A percentile compares a stretch with the other conserved stretches of the same genome.
These are phyloP conservation scores for Hyperopisus bebe DNA, from an alignment of 2,113 vertebrate species.

Conservation along the genomic window DNA sequence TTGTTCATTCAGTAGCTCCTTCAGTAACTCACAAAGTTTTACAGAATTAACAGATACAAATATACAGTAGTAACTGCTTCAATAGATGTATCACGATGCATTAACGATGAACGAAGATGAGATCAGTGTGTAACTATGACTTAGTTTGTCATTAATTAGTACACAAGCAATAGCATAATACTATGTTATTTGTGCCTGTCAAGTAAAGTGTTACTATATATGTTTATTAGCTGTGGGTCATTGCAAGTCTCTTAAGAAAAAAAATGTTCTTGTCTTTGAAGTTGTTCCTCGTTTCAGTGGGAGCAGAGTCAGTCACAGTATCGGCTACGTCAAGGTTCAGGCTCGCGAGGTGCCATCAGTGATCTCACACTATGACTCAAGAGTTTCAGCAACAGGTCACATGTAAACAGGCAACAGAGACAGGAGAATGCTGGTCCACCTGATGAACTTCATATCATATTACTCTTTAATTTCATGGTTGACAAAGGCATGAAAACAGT, in stretches of 20 bases:
- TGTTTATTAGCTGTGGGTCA: not conserved
- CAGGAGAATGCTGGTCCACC: not conserved
- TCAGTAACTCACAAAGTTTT: too few species aligned
- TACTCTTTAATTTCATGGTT: not conserved
- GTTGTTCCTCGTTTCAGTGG: not conserved
- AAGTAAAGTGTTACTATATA: not conserved
- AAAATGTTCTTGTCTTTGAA: not conserved
- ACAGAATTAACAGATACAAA: too few species aligned
- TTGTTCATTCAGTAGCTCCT: too few species aligned
- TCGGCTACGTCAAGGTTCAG: not conserved
- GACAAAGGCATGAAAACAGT: not conserved
- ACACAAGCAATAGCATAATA: not conserved
- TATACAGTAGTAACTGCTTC: too few species aligned
- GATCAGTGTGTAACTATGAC: not conserved
- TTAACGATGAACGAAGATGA: not conserved
- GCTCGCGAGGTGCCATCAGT: not conserved
- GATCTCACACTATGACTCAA: not conserved
- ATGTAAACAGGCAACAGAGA: not conserved
- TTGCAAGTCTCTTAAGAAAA: not conserved
- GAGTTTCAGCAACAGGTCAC: not conserved
- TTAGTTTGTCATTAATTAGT: not conserved
- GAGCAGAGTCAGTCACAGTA: not conserved
- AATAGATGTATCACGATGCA: not conserved
- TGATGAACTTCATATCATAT: not conserved
- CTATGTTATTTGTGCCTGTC: not conserved